Evolutionary conservation across 2,888 invertebrate species (phyloP), one percentile per base, ranked within the genome.

Genomic region (Acanthosepion lycidas): DNA sequence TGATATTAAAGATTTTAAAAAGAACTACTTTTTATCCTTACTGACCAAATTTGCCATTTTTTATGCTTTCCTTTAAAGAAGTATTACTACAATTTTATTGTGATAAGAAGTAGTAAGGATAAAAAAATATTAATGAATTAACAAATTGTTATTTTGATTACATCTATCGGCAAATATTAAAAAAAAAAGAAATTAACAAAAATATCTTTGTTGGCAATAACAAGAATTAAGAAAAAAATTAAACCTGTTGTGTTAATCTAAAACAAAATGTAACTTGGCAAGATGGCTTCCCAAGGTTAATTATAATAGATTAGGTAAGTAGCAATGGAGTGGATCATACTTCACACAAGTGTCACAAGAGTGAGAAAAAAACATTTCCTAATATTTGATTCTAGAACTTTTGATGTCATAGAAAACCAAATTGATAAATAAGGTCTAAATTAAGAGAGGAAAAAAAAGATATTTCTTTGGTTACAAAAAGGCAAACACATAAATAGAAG

Each of bases 321-420:
- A 28, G 64, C 64, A 64, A 64, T 28, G 28, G 64, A 64, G 64
- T 12, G 6, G 9, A 64, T n/a, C 8, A 28, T n/a, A n/a, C 78
- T 78, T 78, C 78, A 78, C 28, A 78, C 28, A 78, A 78, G n/a
- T n/a, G n/a, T 8, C n/a, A 28, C 42, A 42, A 42, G 42, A 42
- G 42, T 42, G 42, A 42, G 42, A 42, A 42, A 42, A 42, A 42
- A 1, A 42, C 42, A 42, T 42, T 42, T 28, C n/a, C 78, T 78
- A 78, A 28, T 28, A 78, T 78, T 78, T 78, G 28, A 78, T 78
- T 78, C n/a, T 28, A 18, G 0, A n/a, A n/a, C n/a, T 78, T 28
- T 78, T 78, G 28, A 78, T 78, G n/a, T 78, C 78, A 78, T 78
- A 78, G 78, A 78, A 78, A 78, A 78, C n/a, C n/a, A n/a, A 78